Percentiles rank a stretch among this genome's conserved stretches.
phyloP scores from a whole-genome alignment of 2,113 vertebrate genomes.

The Colaptes auratus region DNA sequence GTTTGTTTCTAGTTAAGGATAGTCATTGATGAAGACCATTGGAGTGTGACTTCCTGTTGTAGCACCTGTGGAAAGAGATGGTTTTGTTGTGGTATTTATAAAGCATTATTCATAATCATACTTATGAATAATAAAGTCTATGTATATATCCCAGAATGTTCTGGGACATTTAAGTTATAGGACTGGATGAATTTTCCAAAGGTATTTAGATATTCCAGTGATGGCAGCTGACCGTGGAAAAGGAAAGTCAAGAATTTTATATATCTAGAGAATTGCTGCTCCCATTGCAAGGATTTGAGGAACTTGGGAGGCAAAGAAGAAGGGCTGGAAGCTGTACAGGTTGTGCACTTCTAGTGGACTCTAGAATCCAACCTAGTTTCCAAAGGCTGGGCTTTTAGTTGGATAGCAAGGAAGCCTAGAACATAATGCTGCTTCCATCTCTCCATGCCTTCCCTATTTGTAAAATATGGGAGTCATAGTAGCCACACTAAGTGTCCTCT shows the following conservation, averaged over 20 bases:
- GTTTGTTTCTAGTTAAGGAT: not conserved
- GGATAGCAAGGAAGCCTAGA: not conserved
- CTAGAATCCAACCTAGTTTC: not conserved
- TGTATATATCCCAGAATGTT: not conserved
- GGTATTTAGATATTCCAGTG: not conserved
- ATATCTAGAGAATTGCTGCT: not conserved
- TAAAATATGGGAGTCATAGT: fast-evolving
- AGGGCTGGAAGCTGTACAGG: not conserved
- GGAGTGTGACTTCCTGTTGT: not conserved
- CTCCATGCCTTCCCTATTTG: not conserved
- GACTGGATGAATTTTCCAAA: not conserved
- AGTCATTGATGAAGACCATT: not conserved
- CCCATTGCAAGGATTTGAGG: not conserved
- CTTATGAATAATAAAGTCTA: not conserved
- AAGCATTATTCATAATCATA: not conserved
- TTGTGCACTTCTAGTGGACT: not conserved
- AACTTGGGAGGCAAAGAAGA: not conserved
- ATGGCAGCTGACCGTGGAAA: not conserved
- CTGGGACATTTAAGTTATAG: not conserved
- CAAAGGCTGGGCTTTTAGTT: not conserved
- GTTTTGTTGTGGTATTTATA: not conserved
- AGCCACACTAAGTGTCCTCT: not conserved
- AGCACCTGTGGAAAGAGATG: not conserved
- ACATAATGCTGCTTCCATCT: not conserved
- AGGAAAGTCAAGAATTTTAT: not conserved